A percentile compares a stretch with the other conserved stretches of the same genome.
phyloP scores from a whole-genome alignment of 2,797 vertebrate species.

The Melanotaenia trifasciata region DNA sequence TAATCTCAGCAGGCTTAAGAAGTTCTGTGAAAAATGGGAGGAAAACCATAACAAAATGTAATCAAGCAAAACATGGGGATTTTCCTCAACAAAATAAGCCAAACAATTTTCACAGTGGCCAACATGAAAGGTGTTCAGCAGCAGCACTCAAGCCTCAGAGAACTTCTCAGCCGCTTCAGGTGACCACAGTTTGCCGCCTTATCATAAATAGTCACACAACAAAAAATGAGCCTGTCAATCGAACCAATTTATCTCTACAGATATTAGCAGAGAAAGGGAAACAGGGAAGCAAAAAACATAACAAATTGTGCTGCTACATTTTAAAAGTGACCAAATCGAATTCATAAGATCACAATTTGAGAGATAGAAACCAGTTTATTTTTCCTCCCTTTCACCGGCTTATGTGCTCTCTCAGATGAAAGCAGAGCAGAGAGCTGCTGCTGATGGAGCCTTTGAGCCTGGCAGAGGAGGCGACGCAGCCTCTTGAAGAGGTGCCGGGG shows the following conservation, averaged over 20 bases:
- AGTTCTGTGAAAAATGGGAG: constrained; percentile 74
- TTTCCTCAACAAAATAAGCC: constrained; percentile 76
- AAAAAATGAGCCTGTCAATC: constrained; percentile 77
- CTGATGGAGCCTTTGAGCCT: constrained; percentile 94
- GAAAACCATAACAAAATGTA: constrained; percentile 84
- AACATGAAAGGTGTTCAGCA: constrained; percentile 76
- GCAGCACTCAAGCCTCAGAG: constrained; percentile 64
- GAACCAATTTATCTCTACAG: constrained; percentile 82
- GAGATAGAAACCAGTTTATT: constrained; percentile 91
- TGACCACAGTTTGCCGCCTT: constrained; percentile 74
- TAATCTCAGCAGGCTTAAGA: constrained; percentile 80
- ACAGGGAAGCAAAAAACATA: constrained; percentile 71
- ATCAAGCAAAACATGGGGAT: constrained; percentile 81
- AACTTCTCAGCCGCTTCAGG: constrained; percentile 72
- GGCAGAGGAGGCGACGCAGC: constrained; percentile 82
- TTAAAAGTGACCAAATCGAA: constrained; percentile 96
- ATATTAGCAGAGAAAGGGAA: constrained; percentile 82
- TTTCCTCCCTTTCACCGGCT: constrained; percentile 89
- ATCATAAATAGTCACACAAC: constrained; percentile 75
- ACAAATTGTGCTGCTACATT: constrained; percentile 85
- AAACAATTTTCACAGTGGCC: constrained; percentile 76
- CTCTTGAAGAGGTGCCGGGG: constrained; percentile 92
- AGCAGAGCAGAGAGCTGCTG: constrained; percentile 89
- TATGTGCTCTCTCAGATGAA: constrained; percentile 98
- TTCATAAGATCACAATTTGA: constrained; percentile 93